Percentiles rank a stretch among this genome's conserved stretches.
These are phyloP conservation scores for Euphydryas editha DNA, from an alignment of 2,888 invertebrate genomes.

Conservation along the genomic window DNA sequence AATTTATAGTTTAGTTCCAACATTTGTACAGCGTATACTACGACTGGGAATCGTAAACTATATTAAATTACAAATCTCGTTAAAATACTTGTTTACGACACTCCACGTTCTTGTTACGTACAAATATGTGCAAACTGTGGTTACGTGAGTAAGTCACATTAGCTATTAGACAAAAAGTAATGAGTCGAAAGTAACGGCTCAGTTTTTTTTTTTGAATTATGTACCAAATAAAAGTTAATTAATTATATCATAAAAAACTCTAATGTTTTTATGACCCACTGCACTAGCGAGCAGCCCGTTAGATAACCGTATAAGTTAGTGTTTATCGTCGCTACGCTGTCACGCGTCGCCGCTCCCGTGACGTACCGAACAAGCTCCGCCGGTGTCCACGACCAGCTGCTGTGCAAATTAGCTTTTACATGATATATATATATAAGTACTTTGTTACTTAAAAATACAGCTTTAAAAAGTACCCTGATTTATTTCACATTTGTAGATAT, in stretches of 20 bases:
- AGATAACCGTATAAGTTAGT: slow-evolving; percentile 27
- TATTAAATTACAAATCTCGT: slow-evolving; percentile 15
- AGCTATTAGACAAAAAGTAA: neutral
- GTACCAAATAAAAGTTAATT: neutral
- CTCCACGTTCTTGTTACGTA: neutral
- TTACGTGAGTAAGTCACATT: slow-evolving; percentile 8
- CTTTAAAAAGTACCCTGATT: too few species aligned
- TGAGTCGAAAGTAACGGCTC: slow-evolving; percentile 1
- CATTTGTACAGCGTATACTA: slow-evolving; percentile 17
- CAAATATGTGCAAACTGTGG: neutral
- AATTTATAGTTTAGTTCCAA: slow-evolving; percentile 12
- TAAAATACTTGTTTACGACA: slow-evolving; percentile 21
- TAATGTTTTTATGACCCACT: slow-evolving; percentile 18
- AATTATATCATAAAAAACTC: neutral
- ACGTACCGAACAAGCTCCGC: slow-evolving; percentile 14
- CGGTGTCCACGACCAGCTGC: neutral
- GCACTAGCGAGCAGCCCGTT: slow-evolving; percentile 21
- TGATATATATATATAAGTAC: too few species aligned
- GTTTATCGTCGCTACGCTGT: slow-evolving; percentile 23
- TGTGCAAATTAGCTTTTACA: neutral
- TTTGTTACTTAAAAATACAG: too few species aligned
- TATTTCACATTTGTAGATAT: too few species aligned
- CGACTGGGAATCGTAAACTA: slow-evolving; percentile 11
- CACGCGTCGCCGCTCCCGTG: slow-evolving; percentile 32
- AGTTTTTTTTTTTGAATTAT: neutral